These are phyloP conservation scores for Ifrita kowaldi DNA, from an alignment of 2,113 vertebrate genomes.

Conservation along the genomic window DNA sequence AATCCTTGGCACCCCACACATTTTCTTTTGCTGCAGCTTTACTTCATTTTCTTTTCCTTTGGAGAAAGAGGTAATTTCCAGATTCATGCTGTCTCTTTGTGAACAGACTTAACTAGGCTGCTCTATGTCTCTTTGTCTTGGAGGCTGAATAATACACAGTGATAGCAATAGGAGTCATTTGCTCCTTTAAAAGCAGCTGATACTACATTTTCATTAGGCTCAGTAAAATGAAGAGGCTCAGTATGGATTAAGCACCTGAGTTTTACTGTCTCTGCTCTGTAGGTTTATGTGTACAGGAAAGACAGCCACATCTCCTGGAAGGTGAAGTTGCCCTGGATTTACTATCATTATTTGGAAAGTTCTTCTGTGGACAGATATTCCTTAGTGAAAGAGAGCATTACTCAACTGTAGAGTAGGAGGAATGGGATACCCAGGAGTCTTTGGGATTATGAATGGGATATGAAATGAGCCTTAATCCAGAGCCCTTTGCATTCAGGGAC, in stretches of 20 bases:
- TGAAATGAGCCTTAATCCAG: not conserved
- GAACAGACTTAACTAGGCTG: conserved; percentile 44
- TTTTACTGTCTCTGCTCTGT: not conserved
- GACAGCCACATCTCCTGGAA: not conserved
- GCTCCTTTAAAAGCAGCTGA: not conserved
- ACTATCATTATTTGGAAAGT: not conserved
- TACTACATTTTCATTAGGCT: conserved; percentile 13
- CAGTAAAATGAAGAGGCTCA: not conserved
- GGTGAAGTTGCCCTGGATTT: not conserved
- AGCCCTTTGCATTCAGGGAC: not conserved
- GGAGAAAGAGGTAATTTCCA: conserved; percentile 1
- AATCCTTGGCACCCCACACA: not conserved
- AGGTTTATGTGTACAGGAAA: not conserved
- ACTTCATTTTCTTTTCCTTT: not conserved
- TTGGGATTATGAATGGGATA: not conserved
- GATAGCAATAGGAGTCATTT: conserved; percentile 36
- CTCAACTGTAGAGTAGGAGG: not conserved
- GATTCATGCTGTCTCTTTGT: conserved; percentile 33
- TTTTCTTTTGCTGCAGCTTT: not conserved
- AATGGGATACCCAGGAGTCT: not conserved
- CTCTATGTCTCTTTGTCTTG: conserved; percentile 32
- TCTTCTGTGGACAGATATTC: not conserved
- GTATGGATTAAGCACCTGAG: not conserved
- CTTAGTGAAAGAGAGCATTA: not conserved
- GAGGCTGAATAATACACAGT: conserved; percentile 27